These are phyloP conservation scores for Crotalus horridus DNA, from an alignment of 2,113 vertebrate genomes.

Conservation along the genomic window DNA sequence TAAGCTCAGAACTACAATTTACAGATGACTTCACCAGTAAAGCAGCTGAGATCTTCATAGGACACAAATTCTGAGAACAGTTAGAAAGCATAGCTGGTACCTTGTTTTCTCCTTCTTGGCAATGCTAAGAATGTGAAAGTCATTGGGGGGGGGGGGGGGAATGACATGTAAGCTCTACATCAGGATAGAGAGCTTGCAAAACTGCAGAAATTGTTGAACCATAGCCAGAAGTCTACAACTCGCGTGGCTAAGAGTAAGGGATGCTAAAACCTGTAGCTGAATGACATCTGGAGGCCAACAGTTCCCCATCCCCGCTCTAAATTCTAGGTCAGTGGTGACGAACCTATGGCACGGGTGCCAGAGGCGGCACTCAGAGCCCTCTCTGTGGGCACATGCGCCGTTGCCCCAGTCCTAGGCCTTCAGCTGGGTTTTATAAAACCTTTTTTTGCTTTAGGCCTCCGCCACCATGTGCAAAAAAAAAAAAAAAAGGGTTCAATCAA, in stretches of 20 bases:
- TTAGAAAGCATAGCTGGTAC: not conserved
- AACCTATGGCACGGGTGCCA: no score
- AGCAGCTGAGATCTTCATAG: not conserved
- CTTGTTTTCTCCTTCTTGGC: not conserved
- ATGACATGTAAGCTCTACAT: not conserved
- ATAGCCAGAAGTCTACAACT: not conserved
- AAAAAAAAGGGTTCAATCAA: no score
- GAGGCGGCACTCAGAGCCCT: no score
- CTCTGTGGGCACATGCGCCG: no score
- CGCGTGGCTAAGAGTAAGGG: not conserved
- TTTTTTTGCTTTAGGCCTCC: no score
- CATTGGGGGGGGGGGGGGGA: not conserved
- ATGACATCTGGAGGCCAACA: not conserved
- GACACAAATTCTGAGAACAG: not conserved
- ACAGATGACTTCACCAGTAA: not conserved
- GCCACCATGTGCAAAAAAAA: no score
- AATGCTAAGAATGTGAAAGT: not conserved
- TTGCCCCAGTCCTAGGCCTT: no score
- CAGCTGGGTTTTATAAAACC: no score
- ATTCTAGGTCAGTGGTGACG: not conserved
- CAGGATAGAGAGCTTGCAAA: not conserved
- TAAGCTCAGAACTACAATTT: not conserved
- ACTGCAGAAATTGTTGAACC: not conserved
- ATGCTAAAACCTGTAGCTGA: not conserved
- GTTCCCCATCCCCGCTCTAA: not conserved